Evolutionary conservation across 2,797 vertebrate species (phyloP).

Genomic region (Sebastes taczanowskii): DNA sequence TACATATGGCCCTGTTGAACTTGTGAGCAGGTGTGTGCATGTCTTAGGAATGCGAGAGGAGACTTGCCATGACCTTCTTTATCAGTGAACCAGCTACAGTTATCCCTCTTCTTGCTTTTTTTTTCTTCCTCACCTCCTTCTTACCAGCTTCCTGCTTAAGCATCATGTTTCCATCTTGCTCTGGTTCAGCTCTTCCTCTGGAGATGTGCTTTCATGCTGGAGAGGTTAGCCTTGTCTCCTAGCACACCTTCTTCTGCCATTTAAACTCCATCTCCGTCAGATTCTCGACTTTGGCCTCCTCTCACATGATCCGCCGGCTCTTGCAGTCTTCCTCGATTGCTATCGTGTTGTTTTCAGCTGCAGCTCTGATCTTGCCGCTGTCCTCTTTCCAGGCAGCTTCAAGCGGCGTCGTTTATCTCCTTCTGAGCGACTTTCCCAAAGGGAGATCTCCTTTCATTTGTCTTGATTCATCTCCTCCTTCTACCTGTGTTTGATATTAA

Average conservation of each 20-base stretch:
- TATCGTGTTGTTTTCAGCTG: conserved; percentile 14
- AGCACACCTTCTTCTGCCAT: not conserved
- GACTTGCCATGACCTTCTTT: not conserved
- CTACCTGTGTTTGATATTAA: conserved; percentile 31
- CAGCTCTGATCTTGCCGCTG: conserved; percentile 20
- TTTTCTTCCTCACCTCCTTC: not conserved
- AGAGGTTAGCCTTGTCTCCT: not conserved
- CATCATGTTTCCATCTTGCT: not conserved
- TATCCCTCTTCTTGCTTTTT: not conserved
- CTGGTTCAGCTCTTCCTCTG: not conserved
- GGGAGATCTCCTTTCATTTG: conserved; percentile 33
- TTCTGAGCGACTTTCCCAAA: conserved; percentile 4
- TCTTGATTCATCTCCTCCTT: conserved; percentile 24
- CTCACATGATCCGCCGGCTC: not conserved
- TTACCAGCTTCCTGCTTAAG: not conserved
- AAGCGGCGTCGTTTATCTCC: conserved; percentile 15
- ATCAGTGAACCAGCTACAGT: not conserved
- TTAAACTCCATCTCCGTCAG: not conserved
- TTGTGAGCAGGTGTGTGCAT: not conserved
- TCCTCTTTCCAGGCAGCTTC: conserved; percentile 8
- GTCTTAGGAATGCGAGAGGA: not conserved
- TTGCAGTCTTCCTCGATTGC: not conserved
- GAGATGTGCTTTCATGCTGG: not conserved
- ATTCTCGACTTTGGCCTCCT: not conserved
- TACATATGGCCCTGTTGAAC: not conserved